phyloP scores from a whole-genome alignment of 2,113 vertebrate genomes.

The Chaetodon trifascialis region DNA sequence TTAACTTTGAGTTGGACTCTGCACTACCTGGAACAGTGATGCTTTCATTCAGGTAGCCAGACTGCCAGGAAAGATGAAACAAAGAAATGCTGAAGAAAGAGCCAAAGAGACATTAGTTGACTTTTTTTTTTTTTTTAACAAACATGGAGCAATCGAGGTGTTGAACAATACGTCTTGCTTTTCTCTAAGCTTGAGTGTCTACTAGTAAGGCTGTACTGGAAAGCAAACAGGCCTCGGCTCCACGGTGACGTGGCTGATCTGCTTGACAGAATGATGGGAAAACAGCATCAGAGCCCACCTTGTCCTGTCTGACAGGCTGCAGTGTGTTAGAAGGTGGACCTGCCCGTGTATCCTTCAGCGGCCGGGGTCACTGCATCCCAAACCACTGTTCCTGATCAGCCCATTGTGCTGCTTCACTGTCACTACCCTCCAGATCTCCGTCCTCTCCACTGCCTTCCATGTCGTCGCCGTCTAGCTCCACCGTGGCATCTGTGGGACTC shows the following conservation, averaged over 20 bases:
- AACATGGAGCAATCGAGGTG: background rate
- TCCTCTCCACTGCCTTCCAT: conserved; percentile 99
- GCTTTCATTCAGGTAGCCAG: background rate
- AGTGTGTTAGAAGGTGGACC: background rate
- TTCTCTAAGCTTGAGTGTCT: background rate
- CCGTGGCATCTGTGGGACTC: conserved; percentile 95
- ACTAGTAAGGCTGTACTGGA: background rate
- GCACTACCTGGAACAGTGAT: background rate
- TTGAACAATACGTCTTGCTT: background rate
- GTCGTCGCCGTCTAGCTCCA: conserved; percentile 98
- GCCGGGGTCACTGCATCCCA: conserved; percentile 91
- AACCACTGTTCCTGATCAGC: conserved; percentile 99
- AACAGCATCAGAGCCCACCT: background rate
- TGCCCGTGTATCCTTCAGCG: background rate
- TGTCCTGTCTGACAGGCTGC: background rate
- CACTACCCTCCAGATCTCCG: conserved; percentile 97
- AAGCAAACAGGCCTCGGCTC: conserved; percentile 1
- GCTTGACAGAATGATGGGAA: background rate
- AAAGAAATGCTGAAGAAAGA: background rate
- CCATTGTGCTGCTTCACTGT: conserved; percentile 98
- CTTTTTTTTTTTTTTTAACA: background rate
- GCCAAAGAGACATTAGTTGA: background rate
- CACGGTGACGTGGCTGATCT: background rate
- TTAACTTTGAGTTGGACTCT: background rate
- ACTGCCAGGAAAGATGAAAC: background rate